Evolutionary conservation across 2,113 vertebrate species (phyloP).

Genomic region (Casuarius casuarius): DNA sequence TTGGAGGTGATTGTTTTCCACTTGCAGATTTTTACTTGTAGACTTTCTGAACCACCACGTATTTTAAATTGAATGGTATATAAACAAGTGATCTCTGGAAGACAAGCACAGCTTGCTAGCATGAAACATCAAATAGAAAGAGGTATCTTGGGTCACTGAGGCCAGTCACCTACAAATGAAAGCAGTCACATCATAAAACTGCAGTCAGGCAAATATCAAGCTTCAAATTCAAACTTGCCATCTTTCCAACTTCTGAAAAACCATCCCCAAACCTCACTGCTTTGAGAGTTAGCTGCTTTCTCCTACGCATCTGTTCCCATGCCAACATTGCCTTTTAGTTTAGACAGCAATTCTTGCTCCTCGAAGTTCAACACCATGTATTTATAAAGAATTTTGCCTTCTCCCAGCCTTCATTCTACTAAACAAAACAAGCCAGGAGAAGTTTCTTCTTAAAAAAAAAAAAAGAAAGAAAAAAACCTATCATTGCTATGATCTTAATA

Average conservation of each 20-base stretch:
- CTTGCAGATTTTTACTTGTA: neutral
- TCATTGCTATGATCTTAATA: too few relatives aligned
- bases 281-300: neutral
- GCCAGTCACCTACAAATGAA: neutral
- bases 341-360: neutral
- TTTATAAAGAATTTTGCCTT: slow-evolving; percentile 30
- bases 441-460: neutral
- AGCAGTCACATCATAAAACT: neutral
- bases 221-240: neutral
- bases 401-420: neutral
- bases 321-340: slow-evolving; percentile 15
- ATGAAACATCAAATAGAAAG: neutral
- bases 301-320: neutral
- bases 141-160: neutral
- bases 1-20: neutral
- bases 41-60: neutral
- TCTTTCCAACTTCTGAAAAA: neutral
- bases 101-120: neutral
- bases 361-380: neutral
- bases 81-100: neutral
- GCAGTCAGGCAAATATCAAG: neutral
- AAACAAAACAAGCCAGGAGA: neutral
- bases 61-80: neutral
- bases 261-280: neutral
- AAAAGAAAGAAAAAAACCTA: too few relatives aligned